Conservation (phyloP, 2,113 vertebrate genomes). For the Brienomyrus brachyistius region DNA sequence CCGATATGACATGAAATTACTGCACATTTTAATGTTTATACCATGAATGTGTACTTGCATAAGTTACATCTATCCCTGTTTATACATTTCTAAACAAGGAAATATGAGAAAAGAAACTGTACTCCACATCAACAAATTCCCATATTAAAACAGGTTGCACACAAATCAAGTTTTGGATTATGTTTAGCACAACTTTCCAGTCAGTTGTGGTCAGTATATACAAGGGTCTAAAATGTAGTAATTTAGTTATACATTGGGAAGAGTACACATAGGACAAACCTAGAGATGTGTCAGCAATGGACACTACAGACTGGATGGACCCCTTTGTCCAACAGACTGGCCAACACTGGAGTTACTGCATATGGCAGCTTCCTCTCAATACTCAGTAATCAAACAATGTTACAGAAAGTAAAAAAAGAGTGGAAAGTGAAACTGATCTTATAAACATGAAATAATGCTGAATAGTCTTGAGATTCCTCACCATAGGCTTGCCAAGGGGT, state of each 20-base stretch:
- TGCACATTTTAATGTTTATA: neutral
- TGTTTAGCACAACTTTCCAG: neutral
- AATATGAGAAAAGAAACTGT: neutral
- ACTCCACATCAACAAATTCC: neutral
- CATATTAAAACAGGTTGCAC: neutral
- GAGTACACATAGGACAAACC: neutral
- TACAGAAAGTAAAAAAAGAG: neutral
- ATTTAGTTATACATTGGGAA: neutral
- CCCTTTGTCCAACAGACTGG: neutral
- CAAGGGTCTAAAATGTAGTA: neutral
- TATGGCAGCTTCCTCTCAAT: neutral
- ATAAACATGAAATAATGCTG: neutral
- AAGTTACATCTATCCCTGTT: neutral
- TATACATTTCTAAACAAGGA: neutral
- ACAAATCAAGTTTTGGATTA: neutral
- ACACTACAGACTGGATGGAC: neutral
- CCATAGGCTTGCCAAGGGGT: constrained; percentile 54
- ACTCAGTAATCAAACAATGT: neutral
- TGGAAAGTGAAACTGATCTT: neutral
- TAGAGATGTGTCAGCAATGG: neutral
- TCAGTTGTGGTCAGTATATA: neutral
- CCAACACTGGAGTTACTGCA: neutral
- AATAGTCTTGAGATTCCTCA: constrained; percentile 33
- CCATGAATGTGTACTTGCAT: neutral
- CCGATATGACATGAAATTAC: neutral